These are phyloP conservation scores for Istiophorus platypterus DNA, from an alignment of 2,113 vertebrate species.

Conservation along the genomic window DNA sequence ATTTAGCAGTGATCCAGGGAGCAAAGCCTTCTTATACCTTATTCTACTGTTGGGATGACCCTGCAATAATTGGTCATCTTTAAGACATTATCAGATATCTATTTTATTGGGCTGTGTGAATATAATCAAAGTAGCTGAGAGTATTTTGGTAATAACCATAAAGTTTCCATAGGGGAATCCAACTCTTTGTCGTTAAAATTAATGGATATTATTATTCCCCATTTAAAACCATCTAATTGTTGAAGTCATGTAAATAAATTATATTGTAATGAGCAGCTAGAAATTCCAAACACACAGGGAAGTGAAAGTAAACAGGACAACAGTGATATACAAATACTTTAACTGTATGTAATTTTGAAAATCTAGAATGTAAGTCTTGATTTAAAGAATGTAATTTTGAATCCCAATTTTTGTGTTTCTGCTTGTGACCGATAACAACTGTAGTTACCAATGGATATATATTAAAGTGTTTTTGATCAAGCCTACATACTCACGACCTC, in stretches of 20 bases:
- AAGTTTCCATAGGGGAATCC: conserved; percentile 25
- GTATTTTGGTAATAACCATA: conserved; percentile 56
- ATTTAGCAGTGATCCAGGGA: conserved; percentile 61
- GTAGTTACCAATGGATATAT: background rate
- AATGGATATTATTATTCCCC: conserved; percentile 38
- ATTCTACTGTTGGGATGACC: conserved; percentile 23
- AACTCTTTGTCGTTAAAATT: conserved; percentile 31
- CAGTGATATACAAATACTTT: background rate
- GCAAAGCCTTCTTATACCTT: conserved; percentile 24
- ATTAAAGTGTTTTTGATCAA: conserved; percentile 4
- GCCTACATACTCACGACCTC: background rate
- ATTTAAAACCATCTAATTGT: background rate
- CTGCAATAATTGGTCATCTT: conserved; percentile 39
- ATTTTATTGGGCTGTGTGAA: conserved; percentile 53
- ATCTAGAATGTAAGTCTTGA: background rate
- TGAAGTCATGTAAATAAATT: conserved; percentile 29
- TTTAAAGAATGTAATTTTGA: conserved; percentile 4
- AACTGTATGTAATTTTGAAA: background rate
- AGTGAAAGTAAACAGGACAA: background rate
- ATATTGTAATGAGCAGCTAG: conserved; percentile 18
- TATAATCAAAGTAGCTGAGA: conserved; percentile 49
- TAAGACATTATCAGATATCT: conserved; percentile 43
- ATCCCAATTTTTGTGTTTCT: background rate
- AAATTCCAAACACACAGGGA: background rate
- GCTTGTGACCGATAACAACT: background rate